Conservation (phyloP, 2,888 invertebrate genomes). For the Agapostemon virescens region DNA sequence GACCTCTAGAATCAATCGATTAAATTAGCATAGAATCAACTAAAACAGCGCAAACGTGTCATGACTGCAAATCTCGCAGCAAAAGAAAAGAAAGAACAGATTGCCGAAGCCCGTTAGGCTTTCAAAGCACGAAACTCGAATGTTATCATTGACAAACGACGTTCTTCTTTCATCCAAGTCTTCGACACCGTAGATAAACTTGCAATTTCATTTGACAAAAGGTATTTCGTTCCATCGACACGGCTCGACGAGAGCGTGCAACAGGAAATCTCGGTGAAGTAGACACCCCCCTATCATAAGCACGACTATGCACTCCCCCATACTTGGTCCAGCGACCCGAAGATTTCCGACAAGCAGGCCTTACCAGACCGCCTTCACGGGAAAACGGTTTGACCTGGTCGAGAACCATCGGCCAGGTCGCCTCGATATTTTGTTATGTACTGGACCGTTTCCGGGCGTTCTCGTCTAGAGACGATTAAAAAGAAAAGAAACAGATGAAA, state of each 20-base stretch:
- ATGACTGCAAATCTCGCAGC: too few species aligned
- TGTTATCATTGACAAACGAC: too few species aligned
- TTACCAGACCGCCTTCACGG: constrained; percentile 26
- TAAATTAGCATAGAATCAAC: too few species aligned
- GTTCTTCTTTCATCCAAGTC: too few species aligned
- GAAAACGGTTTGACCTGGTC: neutral
- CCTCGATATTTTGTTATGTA: constrained; percentile 43
- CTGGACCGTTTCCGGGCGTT: constrained; percentile 10
- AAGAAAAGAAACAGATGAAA: too few species aligned
- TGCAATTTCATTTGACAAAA: neutral
- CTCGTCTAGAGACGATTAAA: constrained; percentile 16
- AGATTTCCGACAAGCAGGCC: constrained; percentile 34
- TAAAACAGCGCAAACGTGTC: too few species aligned
- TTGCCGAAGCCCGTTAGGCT: too few species aligned
- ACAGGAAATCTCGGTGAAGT: neutral
- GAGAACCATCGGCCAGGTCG: neutral
- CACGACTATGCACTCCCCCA: constrained; percentile 16
- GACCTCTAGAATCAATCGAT: too few species aligned
- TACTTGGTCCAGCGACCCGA: neutral
- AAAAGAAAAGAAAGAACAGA: too few species aligned
- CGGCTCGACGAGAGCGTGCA: neutral
- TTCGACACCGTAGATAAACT: neutral
- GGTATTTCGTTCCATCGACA: constrained; percentile 3
- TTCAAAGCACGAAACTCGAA: too few species aligned
- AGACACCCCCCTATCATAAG: neutral